A percentile compares a stretch with the other conserved stretches of the same genome.
Evolutionary conservation across 92 coral and sea anemone species (phyloP).

Genomic region (Epizoanthus illoricatus): DNA sequence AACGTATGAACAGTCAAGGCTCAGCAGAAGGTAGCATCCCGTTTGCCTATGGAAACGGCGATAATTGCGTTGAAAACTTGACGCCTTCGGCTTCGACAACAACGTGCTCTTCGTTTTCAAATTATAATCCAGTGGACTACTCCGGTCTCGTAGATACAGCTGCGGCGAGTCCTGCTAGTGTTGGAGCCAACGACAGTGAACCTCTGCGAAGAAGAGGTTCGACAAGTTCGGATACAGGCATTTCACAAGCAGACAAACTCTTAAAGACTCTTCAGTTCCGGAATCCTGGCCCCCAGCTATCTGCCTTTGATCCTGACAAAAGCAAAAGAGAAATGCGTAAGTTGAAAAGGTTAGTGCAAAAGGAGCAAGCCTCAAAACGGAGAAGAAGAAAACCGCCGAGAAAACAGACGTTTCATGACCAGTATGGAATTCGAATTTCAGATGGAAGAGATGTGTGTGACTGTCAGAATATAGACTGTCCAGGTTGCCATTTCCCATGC

Average conservation of each 20-base stretch:
- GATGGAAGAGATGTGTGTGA: constrained; percentile 90
- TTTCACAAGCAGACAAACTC: constrained; percentile 75
- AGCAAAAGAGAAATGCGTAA: constrained; percentile 93
- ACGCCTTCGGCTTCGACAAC: not conserved
- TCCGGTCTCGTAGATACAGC: not conserved
- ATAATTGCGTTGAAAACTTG: not conserved
- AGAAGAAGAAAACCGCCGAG: constrained; percentile 46
- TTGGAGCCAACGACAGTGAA: constrained; percentile 25
- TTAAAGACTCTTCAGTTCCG: constrained; percentile 82
- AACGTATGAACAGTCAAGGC: constrained; percentile 14
- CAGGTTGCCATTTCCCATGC: constrained; percentile 97
- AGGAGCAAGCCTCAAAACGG: constrained; percentile 41
- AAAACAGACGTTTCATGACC: constrained; percentile 72
- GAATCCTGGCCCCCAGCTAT: constrained; percentile 88
- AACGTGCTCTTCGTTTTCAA: not conserved
- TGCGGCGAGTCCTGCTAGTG: constrained; percentile 2
- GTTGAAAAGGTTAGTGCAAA: constrained; percentile 63
- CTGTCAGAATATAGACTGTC: constrained; percentile 88
- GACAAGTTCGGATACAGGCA: constrained; percentile 58
- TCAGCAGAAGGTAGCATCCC: constrained; percentile 1
- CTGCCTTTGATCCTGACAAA: constrained; percentile 88
- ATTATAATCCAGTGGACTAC: not conserved
- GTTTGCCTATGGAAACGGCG: not conserved
- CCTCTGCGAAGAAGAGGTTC: constrained; percentile 50
- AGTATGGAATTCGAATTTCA: constrained; percentile 75